These are phyloP conservation scores for Drosophila setosimentum DNA, from an alignment of 2,888 invertebrate genomes.

Conservation along the genomic window DNA sequence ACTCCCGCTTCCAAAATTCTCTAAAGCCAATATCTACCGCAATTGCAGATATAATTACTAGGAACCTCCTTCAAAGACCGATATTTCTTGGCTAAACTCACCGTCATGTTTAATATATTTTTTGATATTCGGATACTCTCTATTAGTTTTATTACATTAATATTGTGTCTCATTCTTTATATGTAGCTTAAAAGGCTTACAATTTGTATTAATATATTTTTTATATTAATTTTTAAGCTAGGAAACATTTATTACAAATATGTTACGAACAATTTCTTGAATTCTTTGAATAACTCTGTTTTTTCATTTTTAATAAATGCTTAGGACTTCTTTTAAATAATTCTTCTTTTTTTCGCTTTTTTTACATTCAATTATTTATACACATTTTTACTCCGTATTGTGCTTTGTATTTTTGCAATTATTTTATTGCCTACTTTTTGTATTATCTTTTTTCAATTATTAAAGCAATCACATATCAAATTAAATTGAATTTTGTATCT, in stretches of 20 bases:
- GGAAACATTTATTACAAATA: background rate
- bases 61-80: too few species aligned
- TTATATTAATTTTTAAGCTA: background rate
- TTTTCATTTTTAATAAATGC: background rate
- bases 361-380: background rate
- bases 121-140: too few species aligned
- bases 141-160: too few species aligned
- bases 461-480: background rate
- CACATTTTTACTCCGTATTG: background rate
- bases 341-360: background rate
- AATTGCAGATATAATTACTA: too few species aligned
- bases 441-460: background rate
- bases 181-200: too few species aligned
- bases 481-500: background rate
- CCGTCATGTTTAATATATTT: too few species aligned
- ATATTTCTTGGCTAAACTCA: too few species aligned
- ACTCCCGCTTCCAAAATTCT: too few species aligned
- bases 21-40: too few species aligned
- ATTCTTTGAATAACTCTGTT: background rate
- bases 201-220: too few species aligned
- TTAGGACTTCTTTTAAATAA: background rate
- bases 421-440: background rate
- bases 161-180: too few species aligned
- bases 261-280: background rate
- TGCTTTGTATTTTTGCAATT: background rate